Percentiles rank a stretch among this genome's conserved stretches.
phyloP scores from a whole-genome alignment of 2,797 vertebrate species.

The Valencia hispanica region DNA sequence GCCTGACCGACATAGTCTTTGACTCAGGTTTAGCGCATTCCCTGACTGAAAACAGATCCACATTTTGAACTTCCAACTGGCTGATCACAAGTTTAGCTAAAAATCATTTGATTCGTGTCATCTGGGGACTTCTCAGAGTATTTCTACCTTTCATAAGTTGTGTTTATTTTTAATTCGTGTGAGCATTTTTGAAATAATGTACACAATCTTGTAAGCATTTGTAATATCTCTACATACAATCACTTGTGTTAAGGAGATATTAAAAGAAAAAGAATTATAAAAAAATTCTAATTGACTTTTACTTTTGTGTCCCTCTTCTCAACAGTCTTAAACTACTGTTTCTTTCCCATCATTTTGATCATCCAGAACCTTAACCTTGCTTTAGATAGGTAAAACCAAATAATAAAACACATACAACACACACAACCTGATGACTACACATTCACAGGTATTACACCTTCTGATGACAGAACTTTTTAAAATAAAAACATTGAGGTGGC shows the following conservation, averaged over 20 bases:
- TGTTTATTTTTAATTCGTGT: not conserved
- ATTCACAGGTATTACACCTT: no score
- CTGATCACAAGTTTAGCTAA: not conserved
- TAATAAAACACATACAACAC: no score
- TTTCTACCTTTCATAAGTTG: not conserved
- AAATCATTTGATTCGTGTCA: not conserved
- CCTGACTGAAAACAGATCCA: not conserved
- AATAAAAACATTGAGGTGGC: no score
- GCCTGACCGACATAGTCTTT: not conserved
- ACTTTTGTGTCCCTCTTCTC: no score
- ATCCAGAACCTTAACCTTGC: not conserved
- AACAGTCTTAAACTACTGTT: not conserved
- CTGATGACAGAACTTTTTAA: no score
- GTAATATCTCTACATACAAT: not conserved
- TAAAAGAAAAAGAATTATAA: no score
- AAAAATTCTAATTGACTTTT: no score
- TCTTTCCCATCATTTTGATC: not conserved
- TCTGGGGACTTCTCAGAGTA: no score
- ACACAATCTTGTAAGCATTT: not conserved
- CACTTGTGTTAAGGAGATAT: no score
- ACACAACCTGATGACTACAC: no score
- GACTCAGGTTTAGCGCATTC: not conserved
- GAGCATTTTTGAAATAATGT: not conserved
- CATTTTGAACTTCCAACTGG: not conserved
- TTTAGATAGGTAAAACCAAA: no score